Evolutionary conservation across 2,113 vertebrate genomes (phyloP).

Genomic region (Phocoena phocoena): DNA sequence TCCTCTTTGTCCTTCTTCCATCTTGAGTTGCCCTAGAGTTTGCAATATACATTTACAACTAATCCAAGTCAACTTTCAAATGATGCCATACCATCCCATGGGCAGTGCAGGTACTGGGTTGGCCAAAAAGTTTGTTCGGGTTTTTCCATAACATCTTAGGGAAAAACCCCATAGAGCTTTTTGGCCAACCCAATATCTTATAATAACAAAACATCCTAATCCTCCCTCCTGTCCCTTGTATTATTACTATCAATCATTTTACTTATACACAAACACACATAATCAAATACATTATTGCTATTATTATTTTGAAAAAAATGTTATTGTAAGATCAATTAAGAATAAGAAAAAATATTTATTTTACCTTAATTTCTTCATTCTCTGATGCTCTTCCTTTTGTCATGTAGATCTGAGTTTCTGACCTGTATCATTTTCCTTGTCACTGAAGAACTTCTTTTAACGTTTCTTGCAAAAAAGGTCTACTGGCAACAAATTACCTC

Average conservation of each 20-base stretch:
- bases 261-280: background rate
- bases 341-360: background rate
- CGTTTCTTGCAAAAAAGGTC: background rate
- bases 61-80: background rate
- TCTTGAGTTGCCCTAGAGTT: background rate
- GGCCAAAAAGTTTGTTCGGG: too few relatives aligned
- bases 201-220: background rate
- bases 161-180: too few relatives aligned
- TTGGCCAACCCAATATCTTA: background rate
- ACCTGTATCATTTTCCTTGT: background rate
- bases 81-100: background rate
- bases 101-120: background rate
- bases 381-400: background rate
- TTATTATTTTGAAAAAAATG: background rate
- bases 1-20: background rate
- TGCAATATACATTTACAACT: background rate
- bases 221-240: background rate
- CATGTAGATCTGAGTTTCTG: background rate
- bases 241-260: background rate
- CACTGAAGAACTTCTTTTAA: background rate
- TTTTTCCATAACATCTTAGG: too few relatives aligned
- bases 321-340: background rate
- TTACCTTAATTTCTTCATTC: conserved; percentile 5
- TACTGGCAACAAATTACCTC: background rate
- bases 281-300: background rate